Evolutionary conservation across 2,113 vertebrate genomes (phyloP), one percentile per base, ranked within the genome.

Genomic region (Hoplias malabaricus): DNA sequence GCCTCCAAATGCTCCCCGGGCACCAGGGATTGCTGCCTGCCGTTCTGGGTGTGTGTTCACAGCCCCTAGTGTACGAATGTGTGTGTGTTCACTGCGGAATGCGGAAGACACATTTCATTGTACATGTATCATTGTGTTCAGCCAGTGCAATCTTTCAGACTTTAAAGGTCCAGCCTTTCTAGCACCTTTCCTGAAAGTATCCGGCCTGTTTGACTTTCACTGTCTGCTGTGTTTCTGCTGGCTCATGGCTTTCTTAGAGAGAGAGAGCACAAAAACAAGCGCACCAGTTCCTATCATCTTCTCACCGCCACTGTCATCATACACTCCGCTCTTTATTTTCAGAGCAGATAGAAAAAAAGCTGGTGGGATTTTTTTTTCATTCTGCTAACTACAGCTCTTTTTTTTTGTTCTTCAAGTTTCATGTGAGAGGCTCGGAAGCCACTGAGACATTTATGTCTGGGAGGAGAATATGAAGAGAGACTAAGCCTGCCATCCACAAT

Each of bases 181-280:
- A 23, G 50, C 23, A 40, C 36, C 13, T 54, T 56, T 36, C 11
- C 48, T 34, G 48, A 16, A 71, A 4, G 57, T 4, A 16, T 43
- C 19, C 38, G n/a, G 62, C n/a, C 59, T 34, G 38, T 69, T 77
- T 70, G 74, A 80, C 69, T 69, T 77, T 74, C 19, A 12, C 78
- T 77, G 69, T 77, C 78, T 56, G 36, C 4, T 6, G 12, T 1
- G 29, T 69, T 73, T 74, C 46, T 42, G 69, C 63, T 69, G 54
- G 16, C 54, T 78, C 48, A 69, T 68, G 14, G 34, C 50, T 74
- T 78, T 42, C 61, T 14, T n/a, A 36, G 40, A 43, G 29, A 36
- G 40, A 43, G 73, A 65, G 59, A 65, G 34, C 29, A 48, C 21
- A 19, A 25, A 74, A 63, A 23, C 57, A 50, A 16, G 3, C 31